A percentile compares a stretch with the other conserved stretches of the same genome.
phyloP scores from a whole-genome alignment of 2,113 vertebrate genomes.

The Cephalopterus ornatus region DNA sequence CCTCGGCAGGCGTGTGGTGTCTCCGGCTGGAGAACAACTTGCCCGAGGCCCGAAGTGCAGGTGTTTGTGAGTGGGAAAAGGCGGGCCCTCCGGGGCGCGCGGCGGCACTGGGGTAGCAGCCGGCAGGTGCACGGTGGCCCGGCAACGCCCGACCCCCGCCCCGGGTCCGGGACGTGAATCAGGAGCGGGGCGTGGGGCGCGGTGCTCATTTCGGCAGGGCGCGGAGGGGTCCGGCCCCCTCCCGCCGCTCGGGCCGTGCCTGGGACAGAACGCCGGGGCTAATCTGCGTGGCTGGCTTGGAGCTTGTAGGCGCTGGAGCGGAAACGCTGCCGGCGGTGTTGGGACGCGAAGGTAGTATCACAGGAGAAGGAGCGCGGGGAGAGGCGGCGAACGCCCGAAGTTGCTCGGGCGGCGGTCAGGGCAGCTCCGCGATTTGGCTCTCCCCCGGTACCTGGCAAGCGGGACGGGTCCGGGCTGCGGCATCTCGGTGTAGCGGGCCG shows the following conservation, averaged over 20 bases:
- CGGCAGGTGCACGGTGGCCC: constrained; percentile 63
- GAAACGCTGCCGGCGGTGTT: not conserved
- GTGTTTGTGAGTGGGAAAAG: constrained; percentile 46
- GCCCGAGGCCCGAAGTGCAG: constrained; percentile 27
- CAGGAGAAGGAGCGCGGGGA: not conserved
- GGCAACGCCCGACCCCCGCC: not conserved
- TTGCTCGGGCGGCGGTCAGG: not conserved
- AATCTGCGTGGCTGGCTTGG: not conserved
- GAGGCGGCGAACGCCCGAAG: not conserved
- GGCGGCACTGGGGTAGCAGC: not conserved
- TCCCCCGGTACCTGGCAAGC: not conserved
- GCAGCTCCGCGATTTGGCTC: not conserved
- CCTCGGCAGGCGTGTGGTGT: not conserved
- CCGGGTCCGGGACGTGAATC: not conserved
- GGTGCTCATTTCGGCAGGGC: constrained; percentile 44
- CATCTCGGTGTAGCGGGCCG: constrained; percentile 1
- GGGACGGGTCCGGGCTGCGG: not conserved
- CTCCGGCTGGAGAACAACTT: constrained; percentile 40
- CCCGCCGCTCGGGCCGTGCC: not conserved
- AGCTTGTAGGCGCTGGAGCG: not conserved
- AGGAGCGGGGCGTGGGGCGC: not conserved
- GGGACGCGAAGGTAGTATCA: not conserved
- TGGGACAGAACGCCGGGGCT: not conserved
- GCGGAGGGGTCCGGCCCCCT: not conserved
- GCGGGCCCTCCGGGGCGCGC: not conserved